These are phyloP conservation scores for Trochalopteron elliotii DNA, from an alignment of 2,113 vertebrate genomes.

Conservation along the genomic window DNA sequence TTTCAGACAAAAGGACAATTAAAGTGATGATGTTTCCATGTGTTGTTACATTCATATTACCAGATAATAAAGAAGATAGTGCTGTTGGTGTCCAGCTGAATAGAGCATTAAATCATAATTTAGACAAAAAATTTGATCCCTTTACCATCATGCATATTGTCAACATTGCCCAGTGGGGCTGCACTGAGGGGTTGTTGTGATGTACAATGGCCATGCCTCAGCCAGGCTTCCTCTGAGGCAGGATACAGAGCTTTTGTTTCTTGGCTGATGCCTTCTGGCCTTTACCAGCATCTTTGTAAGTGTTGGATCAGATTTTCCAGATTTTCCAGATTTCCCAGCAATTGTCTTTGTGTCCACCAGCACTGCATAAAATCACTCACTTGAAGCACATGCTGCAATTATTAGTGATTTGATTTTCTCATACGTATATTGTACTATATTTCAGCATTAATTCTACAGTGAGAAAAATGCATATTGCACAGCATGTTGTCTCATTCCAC, in stretches of 20 bases:
- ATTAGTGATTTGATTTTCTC: not conserved
- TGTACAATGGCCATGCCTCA: not conserved
- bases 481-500: not conserved
- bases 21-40: not conserved
- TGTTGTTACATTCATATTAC: not conserved
- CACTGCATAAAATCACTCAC: not conserved
- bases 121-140: not conserved
- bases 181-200: rapidly evolving
- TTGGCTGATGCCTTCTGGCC: not conserved
- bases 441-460: not conserved
- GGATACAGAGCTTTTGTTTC: not conserved
- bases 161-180: not conserved
- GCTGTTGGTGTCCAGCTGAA: not conserved
- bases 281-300: not conserved
- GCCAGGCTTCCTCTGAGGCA: not conserved
- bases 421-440: not conserved
- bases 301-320: not conserved
- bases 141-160: not conserved
- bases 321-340: not conserved
- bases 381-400: not conserved
- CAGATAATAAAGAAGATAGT: not conserved
- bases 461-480: not conserved
- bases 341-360: not conserved
- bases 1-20: not conserved
- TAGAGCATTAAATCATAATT: not conserved